These are phyloP conservation scores for Geococcyx californianus DNA, from an alignment of 2,113 vertebrate species.

Conservation along the genomic window DNA sequence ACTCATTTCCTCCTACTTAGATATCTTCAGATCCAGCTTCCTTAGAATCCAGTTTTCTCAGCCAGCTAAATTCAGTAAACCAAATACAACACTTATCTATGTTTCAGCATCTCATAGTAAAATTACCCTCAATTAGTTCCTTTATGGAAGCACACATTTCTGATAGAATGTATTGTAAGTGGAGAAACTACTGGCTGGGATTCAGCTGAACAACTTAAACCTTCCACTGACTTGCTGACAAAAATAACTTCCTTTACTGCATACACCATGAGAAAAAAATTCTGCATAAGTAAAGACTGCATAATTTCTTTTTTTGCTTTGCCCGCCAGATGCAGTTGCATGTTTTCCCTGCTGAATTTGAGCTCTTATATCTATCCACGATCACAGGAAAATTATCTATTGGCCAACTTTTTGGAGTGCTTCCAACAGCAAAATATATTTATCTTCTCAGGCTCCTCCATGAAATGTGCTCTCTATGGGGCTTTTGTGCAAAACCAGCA, in stretches of 20 bases:
- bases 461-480: not conserved
- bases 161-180: not conserved
- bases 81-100: not conserved
- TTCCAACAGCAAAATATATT: constrained; percentile 25
- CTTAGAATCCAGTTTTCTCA: not conserved
- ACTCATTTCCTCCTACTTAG: not conserved
- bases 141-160: constrained; percentile 9
- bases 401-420: not conserved
- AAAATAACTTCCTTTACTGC: constrained; percentile 11
- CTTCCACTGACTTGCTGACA: constrained; percentile 6
- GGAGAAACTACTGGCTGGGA: constrained; percentile 1
- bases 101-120: not conserved
- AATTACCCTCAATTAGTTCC: constrained; percentile 36
- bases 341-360: constrained; percentile 11
- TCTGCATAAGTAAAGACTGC: not conserved
- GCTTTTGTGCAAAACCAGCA: not conserved
- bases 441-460: not conserved
- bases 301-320: constrained; percentile 4
- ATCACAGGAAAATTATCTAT: not conserved
- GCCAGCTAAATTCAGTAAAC: constrained; percentile 9
- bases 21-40: not conserved
- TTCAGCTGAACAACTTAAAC: constrained; percentile 11
- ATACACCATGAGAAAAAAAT: not conserved
- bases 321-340: constrained; percentile 16
- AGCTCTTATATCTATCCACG: not conserved